Conservation (phyloP, 2,113 vertebrate species). For the Phrynosoma blainvillii region DNA sequence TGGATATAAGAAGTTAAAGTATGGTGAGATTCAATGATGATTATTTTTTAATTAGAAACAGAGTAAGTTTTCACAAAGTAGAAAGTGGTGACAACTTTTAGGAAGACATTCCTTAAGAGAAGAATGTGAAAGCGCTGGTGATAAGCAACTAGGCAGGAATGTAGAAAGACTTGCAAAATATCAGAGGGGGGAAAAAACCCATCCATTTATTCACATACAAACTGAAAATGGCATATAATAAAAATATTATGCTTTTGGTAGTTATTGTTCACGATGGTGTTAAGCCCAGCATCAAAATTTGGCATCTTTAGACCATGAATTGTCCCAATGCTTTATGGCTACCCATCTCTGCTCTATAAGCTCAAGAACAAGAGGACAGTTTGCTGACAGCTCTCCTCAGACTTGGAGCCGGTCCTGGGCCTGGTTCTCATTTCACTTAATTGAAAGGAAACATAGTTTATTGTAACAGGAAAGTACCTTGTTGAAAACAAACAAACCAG, state of each 20-base stretch:
- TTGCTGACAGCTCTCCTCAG: neutral
- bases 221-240: neutral
- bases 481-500: neutral
- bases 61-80: neutral
- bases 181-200: neutral
- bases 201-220: neutral
- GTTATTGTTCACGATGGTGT: neutral
- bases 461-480: neutral
- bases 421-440: too few relatives aligned
- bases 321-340: too few relatives aligned
- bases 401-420: neutral
- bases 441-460: neutral
- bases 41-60: slow-evolving; percentile 22
- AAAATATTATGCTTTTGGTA: neutral
- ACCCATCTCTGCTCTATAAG: too few relatives aligned
- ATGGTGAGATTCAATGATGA: slow-evolving; percentile 6
- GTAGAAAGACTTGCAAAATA: fast-evolving
- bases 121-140: neutral
- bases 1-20: neutral
- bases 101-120: neutral
- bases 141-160: neutral
- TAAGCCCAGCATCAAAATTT: too few relatives aligned
- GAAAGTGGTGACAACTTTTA: slow-evolving; percentile 31
- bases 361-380: neutral
- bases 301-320: too few relatives aligned